These are phyloP conservation scores for Clunio marinus DNA, from an alignment of 2,888 invertebrate genomes.

Conservation along the genomic window DNA sequence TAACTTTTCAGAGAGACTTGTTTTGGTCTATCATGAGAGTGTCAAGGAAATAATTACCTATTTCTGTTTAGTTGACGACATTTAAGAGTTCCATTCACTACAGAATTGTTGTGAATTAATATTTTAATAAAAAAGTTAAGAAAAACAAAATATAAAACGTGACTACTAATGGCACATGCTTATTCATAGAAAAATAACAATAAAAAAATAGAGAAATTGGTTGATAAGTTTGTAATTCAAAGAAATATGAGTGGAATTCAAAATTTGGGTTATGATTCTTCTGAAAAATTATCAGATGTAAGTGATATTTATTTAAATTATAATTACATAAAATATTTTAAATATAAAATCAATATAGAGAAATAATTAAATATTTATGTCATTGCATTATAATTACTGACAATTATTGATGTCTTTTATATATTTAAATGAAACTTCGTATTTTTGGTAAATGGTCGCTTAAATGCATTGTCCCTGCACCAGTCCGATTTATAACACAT, in stretches of 20 bases:
- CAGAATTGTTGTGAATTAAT: not conserved
- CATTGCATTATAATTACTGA: too few species aligned
- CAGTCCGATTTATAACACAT: too few species aligned
- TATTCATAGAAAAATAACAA: not conserved
- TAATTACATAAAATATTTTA: too few species aligned
- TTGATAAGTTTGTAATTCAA: not conserved
- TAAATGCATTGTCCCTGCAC: too few species aligned
- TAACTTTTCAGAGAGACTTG: too few species aligned
- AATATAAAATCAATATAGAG: too few species aligned
- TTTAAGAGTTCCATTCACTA: not conserved
- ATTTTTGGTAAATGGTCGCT: too few species aligned
- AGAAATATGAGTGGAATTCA: slow-evolving; percentile 31
- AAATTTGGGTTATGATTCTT: slow-evolving; percentile 18
- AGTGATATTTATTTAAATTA: not conserved
- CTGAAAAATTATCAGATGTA: not conserved
- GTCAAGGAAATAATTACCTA: too few species aligned
- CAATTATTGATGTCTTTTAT: too few species aligned
- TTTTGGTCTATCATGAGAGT: too few species aligned
- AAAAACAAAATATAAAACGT: not conserved
- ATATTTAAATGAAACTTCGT: too few species aligned
- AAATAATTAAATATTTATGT: too few species aligned
- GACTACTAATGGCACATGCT: not conserved
- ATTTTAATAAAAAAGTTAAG: not conserved
- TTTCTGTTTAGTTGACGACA: not conserved
- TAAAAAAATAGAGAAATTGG: not conserved